Percentiles rank a stretch among this genome's conserved stretches.
Evolutionary conservation across 2,113 vertebrate genomes (phyloP).

Genomic region (Tursiops truncatus): DNA sequence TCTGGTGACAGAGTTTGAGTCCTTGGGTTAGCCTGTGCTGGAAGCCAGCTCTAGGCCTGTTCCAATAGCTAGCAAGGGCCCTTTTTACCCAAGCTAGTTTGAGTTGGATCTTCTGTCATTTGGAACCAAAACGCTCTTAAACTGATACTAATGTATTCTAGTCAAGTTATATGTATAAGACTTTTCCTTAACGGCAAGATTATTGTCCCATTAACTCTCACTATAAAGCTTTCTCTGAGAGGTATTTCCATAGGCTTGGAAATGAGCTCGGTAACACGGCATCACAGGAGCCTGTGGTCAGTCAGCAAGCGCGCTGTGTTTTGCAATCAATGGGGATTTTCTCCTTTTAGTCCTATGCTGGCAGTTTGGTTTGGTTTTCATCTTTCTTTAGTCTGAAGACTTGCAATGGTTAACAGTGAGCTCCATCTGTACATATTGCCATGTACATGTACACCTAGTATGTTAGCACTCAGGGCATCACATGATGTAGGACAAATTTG

Average conservation of each 20-base stretch:
- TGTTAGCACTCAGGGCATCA: background rate
- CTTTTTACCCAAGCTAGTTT: background rate
- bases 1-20: background rate
- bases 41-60: background rate
- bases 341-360: background rate
- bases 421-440: background rate
- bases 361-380: background rate
- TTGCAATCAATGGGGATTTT: background rate
- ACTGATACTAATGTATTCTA: background rate
- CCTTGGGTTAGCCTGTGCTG: background rate
- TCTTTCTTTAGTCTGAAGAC: background rate
- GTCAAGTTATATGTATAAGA: background rate
- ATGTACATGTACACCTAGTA: rapidly evolving
- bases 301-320: background rate
- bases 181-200: background rate
- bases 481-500: background rate
- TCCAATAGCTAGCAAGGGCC: background rate
- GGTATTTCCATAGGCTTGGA: background rate
- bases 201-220: background rate
- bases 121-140: background rate
- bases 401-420: background rate
- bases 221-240: background rate
- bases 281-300: background rate
- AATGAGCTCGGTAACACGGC: background rate
- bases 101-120: background rate